Conservation (phyloP, 2,113 vertebrate species). For the Gallinago jamesoni region DNA sequence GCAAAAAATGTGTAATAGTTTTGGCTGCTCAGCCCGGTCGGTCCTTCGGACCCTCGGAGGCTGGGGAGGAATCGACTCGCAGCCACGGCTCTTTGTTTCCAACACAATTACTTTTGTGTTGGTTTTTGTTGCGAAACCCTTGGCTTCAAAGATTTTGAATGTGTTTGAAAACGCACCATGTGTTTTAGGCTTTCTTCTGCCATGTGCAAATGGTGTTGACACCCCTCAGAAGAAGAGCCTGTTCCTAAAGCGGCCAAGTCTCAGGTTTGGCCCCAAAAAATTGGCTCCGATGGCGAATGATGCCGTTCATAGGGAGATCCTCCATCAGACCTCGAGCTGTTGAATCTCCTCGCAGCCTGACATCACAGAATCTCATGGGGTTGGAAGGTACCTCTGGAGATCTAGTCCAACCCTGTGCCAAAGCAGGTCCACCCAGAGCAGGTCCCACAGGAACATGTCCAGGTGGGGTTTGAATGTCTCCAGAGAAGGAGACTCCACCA, state of each 20-base stretch:
- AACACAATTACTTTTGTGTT: constrained; percentile 5
- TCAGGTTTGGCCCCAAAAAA: rapidly evolving
- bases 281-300: rapidly evolving
- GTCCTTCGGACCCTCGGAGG: neutral
- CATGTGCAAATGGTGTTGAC: rapidly evolving
- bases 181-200: neutral
- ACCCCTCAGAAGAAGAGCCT: rapidly evolving
- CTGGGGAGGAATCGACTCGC: neutral
- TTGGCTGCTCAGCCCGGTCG: neutral
- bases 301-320: rapidly evolving
- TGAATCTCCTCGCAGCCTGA: neutral
- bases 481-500: too few species aligned
- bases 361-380: too few species aligned
- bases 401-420: too few species aligned
- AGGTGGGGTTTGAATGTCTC: too few species aligned
- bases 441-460: too few species aligned
- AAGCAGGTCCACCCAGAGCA: too few species aligned
- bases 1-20: neutral
- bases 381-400: too few species aligned
- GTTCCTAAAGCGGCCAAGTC: neutral
- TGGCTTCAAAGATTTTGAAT: neutral
- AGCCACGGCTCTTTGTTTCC: neutral
- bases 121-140: constrained; percentile 4
- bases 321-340: neutral
- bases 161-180: neutral